Percentiles rank a stretch among this genome's conserved stretches.
phyloP scores from a whole-genome alignment of 2,888 invertebrate species.

The Cordilura impudica region DNA sequence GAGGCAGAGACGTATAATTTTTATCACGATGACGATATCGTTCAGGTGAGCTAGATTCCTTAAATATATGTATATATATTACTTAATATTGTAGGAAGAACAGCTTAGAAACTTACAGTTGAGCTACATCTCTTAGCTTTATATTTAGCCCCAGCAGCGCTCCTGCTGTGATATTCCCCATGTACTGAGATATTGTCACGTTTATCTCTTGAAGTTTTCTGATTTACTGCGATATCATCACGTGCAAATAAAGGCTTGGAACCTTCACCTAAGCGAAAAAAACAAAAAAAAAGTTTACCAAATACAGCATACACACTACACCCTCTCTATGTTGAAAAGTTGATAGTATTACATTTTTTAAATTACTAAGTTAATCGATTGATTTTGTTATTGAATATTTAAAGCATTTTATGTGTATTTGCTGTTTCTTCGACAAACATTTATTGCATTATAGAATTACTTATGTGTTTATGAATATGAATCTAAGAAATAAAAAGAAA shows the following conservation, averaged over 20 bases:
- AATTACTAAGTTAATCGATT: not conserved
- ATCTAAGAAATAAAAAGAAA: not conserved
- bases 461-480: not conserved
- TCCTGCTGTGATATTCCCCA: not conserved
- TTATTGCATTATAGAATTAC: not conserved
- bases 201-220: not conserved
- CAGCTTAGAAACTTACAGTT: slow-evolving; percentile 61
- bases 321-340: not conserved
- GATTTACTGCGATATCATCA: slow-evolving; percentile 62
- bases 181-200: not conserved
- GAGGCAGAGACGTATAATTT: slow-evolving; percentile 6
- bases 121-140: slow-evolving; percentile 30
- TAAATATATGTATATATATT: too few relatives aligned
- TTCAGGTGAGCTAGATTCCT: slow-evolving; percentile 58
- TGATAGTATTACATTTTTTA: not conserved
- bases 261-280: slow-evolving; percentile 64
- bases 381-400: not conserved
- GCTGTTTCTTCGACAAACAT: too few relatives aligned
- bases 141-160: not conserved
- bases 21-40: slow-evolving; percentile 38
- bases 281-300: slow-evolving; percentile 13
- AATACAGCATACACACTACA: too few relatives aligned
- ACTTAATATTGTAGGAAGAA: too few relatives aligned
- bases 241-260: slow-evolving; percentile 65
- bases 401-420: slow-evolving; percentile 1